Evolutionary conservation across 2,888 invertebrate species (phyloP), one percentile per base, ranked within the genome.

Genomic region (Listrodromus nycthemerus): DNA sequence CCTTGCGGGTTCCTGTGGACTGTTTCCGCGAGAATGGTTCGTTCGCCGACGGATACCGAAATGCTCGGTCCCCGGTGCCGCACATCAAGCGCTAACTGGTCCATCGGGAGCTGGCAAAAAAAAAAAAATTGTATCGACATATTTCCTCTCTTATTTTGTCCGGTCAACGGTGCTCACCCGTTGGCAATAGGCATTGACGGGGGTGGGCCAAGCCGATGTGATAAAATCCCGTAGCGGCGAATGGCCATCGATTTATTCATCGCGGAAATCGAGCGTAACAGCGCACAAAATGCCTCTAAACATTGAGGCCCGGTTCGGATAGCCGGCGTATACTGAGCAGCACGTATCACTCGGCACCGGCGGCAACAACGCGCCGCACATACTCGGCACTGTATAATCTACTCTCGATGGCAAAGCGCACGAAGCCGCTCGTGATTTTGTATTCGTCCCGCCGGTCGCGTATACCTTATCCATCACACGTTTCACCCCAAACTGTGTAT

Each of bases 181-280:
- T 69, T 61, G 30, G n/a, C 37, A n/a, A 65, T 73, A 45, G 52
- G 27, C 52, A 45, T 52, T 30, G 55, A 30, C 48, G 30, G 50
- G 61, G 61, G 45, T 45, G 21, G 19, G 70, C 30, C 65, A 63
- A 78, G 80, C 69, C 81, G 74, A 81, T 81, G 74, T 73, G 70
- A 81, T 81, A 75, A 65, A 81, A 81, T 85, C 27, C 65, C 71
- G 76, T 79, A 80, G 80, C 86, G 82, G 76, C 16, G 65, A 81
- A 76, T 75, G 66, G 74, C 78, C 66, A 84, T 90, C 88, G 89
- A 90, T 90, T 89, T 90, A 89, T 89, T 89, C 88, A 85, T 81
- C 85, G 85, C 83, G 87, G 87, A 88, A 91, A 91, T 90, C 88
- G 90, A 89, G 90, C 88, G 89, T 88, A 90, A 89, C 89, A 87